These are phyloP conservation scores for Falco punctatus DNA, from an alignment of 2,113 vertebrate genomes.

Conservation along the genomic window DNA sequence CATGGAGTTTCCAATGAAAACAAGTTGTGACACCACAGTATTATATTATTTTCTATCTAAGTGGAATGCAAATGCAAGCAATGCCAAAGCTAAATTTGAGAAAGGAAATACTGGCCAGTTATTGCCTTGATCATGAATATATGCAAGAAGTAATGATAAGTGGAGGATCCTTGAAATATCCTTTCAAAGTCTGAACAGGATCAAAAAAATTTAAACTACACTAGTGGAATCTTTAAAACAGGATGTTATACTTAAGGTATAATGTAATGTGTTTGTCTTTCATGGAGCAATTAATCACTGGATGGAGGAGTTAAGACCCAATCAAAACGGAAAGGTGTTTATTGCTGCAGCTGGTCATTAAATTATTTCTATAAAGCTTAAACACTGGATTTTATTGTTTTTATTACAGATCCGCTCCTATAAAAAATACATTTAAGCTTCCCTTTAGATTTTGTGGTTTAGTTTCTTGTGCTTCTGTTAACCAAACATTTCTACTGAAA, in stretches of 20 bases:
- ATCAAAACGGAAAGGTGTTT: constrained; percentile 66
- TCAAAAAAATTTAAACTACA: constrained; percentile 39
- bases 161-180: background rate
- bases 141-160: background rate
- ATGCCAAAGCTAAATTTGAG: background rate
- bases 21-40: background rate
- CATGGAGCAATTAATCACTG: constrained; percentile 57
- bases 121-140: background rate
- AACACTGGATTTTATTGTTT: constrained; percentile 59
- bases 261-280: constrained; percentile 67
- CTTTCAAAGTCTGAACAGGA: constrained; percentile 31
- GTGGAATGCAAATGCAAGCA: background rate
- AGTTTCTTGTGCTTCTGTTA: constrained; percentile 57
- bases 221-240: constrained; percentile 62
- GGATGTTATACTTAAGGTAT: constrained; percentile 61
- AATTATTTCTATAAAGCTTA: constrained; percentile 68
- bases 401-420: constrained; percentile 61
- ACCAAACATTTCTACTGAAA: constrained; percentile 31
- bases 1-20: background rate
- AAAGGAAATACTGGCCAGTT: background rate
- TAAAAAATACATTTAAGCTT: constrained; percentile 68
- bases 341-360: constrained; percentile 68
- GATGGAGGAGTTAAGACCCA: constrained; percentile 56
- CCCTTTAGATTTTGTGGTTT: constrained; percentile 46
- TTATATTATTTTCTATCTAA: background rate